Evolutionary conservation across 2,113 vertebrate genomes (phyloP), one percentile per base, ranked within the genome.

Genomic region (Anolis carolinensis): DNA sequence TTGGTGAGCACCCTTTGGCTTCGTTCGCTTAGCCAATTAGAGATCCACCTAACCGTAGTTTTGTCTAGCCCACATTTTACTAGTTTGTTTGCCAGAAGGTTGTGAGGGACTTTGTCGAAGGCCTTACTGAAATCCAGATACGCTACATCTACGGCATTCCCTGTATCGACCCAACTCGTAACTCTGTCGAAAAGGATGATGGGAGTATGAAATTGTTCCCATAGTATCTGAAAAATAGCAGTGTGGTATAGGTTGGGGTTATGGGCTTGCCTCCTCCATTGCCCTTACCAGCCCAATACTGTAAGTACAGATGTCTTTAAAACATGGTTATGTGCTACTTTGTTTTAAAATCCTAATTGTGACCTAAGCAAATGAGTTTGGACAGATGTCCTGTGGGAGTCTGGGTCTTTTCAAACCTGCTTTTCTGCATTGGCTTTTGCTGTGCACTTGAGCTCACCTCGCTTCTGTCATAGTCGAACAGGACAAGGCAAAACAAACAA

Each of bases 401-500:
- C 76, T 48, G 63, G n/a, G 48, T 1, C 7, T 25, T 84, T 83
- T 83, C 82, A 89, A 75, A 88, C 65, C 76, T 81, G 79, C 44
- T 65, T 75, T 50, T 27, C 34, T 65, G 81, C 68, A 70, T 81
- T 79, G 55, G 30, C 52, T 73, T 21, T 39, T 70, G 81, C 70
- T 11, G 0, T 81, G 72, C 39, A 39, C 48, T 87, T 65, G n/a
- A 0, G 9, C 13, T 87, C 14, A 63, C 71, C 62, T 30, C 55
- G n/a, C 83, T 70, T 89, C 91, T 94, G 81, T 89, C 25, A 7
- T 84, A 94, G 89, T 89, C 89, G 92, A 90, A 87, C 84, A 90
- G 89, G 86, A 79, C 89, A 90, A 94, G 92, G 86, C 0, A 0
- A 93, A 95, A 92, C 62, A 93, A 92, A 92, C 90, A 90, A 94